Base-by-base conservation (phyloP, 2,113 vertebrate species). In the Saguinus midas region DNA sequence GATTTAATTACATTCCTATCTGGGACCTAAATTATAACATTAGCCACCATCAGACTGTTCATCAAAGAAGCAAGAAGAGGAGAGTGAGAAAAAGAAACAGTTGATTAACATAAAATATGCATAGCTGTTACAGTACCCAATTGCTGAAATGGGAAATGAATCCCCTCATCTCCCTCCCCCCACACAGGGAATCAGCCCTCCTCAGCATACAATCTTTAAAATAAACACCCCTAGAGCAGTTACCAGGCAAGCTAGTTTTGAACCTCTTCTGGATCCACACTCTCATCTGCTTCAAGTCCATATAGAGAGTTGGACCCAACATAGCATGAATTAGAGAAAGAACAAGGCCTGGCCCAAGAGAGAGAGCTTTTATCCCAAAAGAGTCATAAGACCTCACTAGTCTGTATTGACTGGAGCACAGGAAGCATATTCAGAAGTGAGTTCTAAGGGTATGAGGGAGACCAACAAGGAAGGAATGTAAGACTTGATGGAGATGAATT, bases 21-120 rank as follows among this genome's bases (percentile, higher is more conserved):
- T 85, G 79, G 32, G 89, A 72, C 0, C 7, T 40, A 87, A 82
- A 48, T 64, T 81, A 55, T 87, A 81, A 81, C 16, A 20, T 52
- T 55, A 86, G 21, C 9, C 61, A 78, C 14, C 20, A 72, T 18
- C 32, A 50, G 27, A 76, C 17, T 84, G 45, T 87, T 93, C 57
- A 81, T 95, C 73, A 86, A 93, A 73, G 23, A 96, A 97, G 35
- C 23, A 89, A 85, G 55, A 52, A 89, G 29, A 83, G 64, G 8
- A 61, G 50, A 87, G 37, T 70, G 37, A 91, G 45, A 94, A 76
- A 79, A 90, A 61, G 14, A 73, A 58, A 64, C 35, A 88, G 87
- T 23, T 88, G 4, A 76, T 72, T 91, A 89, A 50, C 29, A 87
- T n/a, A 85, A 97, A 92, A 89, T 89, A 73, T 52, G 1, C 37